These are phyloP conservation scores for Pseudochirops corinnae DNA, from an alignment of 2,797 vertebrate species.

Conservation along the genomic window DNA sequence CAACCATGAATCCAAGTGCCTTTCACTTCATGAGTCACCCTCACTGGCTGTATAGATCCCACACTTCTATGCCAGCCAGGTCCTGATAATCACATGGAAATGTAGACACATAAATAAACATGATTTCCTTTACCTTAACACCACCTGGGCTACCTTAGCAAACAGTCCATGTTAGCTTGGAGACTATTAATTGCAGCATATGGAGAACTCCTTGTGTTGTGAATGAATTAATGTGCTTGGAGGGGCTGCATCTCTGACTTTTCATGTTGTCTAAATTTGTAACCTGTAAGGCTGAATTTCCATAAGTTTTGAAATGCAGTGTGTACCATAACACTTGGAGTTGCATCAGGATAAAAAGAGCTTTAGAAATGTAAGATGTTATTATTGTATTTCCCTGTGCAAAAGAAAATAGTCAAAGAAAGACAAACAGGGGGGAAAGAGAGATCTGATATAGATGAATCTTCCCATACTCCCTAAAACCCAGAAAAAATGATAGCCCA, in stretches of 20 bases:
- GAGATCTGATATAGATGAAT: conserved; percentile 67
- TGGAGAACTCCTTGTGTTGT: conserved; percentile 32
- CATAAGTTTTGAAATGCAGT: conserved; percentile 76
- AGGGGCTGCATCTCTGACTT: conserved; percentile 62
- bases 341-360: conserved; percentile 73
- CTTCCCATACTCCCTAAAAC: conserved; percentile 71
- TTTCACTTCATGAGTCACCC: background rate
- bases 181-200: conserved; percentile 65
- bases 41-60: background rate
- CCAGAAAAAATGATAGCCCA: conserved; percentile 68
- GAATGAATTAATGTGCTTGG: conserved; percentile 69
- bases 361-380: conserved; percentile 71
- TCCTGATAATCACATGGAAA: conserved; percentile 66
- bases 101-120: conserved; percentile 70
- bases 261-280: conserved; percentile 73
- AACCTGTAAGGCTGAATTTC: conserved; percentile 70
- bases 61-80: background rate
- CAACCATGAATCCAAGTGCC: background rate
- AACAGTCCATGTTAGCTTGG: conserved; percentile 53
- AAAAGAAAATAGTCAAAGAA: conserved; percentile 77
- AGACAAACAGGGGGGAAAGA: conserved; percentile 69
- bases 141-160: conserved; percentile 63
- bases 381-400: conserved; percentile 78
- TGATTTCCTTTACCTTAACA: conserved; percentile 58
- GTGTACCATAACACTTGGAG: conserved; percentile 55